These are phyloP conservation scores for Puntigrus tetrazona DNA, from an alignment of 2,113 vertebrate genomes.

Conservation along the genomic window DNA sequence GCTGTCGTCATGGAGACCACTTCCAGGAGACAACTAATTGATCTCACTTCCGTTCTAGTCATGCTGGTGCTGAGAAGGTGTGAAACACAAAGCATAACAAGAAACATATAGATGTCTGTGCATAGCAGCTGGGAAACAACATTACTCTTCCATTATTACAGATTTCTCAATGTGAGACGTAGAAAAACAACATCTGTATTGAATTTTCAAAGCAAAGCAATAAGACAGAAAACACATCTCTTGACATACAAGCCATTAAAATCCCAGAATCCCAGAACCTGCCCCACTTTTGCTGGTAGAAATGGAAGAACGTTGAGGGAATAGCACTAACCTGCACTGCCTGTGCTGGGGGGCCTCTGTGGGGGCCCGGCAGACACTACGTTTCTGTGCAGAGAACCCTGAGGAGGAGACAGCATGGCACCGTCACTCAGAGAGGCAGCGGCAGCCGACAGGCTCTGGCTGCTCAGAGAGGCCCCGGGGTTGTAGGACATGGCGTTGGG, in stretches of 20 bases:
- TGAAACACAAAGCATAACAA: slow-evolving; percentile 47
- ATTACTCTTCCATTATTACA: slow-evolving; percentile 26
- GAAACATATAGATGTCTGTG: slow-evolving; percentile 33
- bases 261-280: not conserved
- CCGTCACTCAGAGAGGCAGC: slow-evolving; percentile 85
- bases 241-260: not conserved
- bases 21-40: slow-evolving; percentile 48
- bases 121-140: slow-evolving; percentile 34
- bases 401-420: slow-evolving; percentile 91
- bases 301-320: not conserved
- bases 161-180: not conserved
- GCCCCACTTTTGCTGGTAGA: slow-evolving; percentile 14
- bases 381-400: slow-evolving; percentile 88
- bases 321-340: slow-evolving; percentile 81
- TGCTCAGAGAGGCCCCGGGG: slow-evolving; percentile 86
- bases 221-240: slow-evolving; percentile 1
- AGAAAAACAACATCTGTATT: slow-evolving; percentile 33
- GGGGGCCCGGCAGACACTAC: slow-evolving; percentile 84
- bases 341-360: slow-evolving; percentile 90
- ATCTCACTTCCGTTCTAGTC: slow-evolving; percentile 45
- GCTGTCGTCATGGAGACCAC: slow-evolving; percentile 31
- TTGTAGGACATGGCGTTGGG: slow-evolving; percentile 90
- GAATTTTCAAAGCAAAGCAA: slow-evolving; percentile 10
- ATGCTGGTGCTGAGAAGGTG: slow-evolving; percentile 50
- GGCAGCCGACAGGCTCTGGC: slow-evolving; percentile 84